These are phyloP conservation scores for Hassar affinis DNA, from an alignment of 2,113 vertebrate genomes.

Conservation along the genomic window DNA sequence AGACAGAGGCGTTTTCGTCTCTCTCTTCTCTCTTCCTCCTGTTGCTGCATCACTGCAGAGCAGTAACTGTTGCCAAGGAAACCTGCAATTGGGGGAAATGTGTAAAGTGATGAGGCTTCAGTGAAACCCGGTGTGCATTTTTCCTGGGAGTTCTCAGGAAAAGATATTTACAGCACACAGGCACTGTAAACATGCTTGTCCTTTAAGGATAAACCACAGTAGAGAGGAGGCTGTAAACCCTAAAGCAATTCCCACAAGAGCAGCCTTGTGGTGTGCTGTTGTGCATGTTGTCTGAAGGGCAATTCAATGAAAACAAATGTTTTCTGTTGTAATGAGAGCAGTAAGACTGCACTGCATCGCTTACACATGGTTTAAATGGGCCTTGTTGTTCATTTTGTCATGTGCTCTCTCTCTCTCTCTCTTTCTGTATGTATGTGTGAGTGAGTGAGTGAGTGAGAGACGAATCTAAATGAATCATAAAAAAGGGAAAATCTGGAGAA, in stretches of 20 bases:
- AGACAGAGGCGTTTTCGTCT: slow-evolving; percentile 38
- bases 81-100: slow-evolving; percentile 41
- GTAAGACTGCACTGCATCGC: slow-evolving; percentile 18
- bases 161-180: slow-evolving; percentile 21
- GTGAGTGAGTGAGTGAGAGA: neutral
- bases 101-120: slow-evolving; percentile 30
- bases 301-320: slow-evolving; percentile 39
- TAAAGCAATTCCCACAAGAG: slow-evolving; percentile 3
- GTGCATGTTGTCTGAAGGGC: slow-evolving; percentile 16
- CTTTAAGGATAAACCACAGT: slow-evolving; percentile 26
- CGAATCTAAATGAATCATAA: neutral
- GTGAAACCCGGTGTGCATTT: neutral
- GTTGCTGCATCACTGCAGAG: slow-evolving; percentile 54
- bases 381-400: slow-evolving; percentile 17
- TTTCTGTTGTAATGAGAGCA: slow-evolving; percentile 6
- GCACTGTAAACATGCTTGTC: slow-evolving; percentile 17
- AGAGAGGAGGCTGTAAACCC: slow-evolving; percentile 13
- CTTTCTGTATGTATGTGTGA: neutral
- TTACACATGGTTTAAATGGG: slow-evolving; percentile 39
- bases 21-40: slow-evolving; percentile 39
- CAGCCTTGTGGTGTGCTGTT: neutral
- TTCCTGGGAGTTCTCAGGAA: neutral
- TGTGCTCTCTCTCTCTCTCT: slow-evolving; percentile 3
- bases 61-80: slow-evolving; percentile 60
- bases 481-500: slow-evolving; percentile 22